phyloP scores from a whole-genome alignment of 2,888 invertebrate species.

The Brenthis hecate region DNA sequence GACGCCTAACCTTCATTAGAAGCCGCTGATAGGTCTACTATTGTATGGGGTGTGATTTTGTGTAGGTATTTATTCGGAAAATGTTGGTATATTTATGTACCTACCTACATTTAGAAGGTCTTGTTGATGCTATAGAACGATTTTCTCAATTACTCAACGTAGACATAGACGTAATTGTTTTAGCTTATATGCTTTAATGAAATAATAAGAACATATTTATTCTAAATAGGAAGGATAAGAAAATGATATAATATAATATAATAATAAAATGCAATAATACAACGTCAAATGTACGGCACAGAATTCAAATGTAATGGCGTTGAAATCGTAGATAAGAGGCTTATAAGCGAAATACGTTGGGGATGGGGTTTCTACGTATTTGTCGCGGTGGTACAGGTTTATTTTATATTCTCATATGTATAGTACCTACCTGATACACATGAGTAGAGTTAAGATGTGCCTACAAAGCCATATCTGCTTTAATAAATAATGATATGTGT shows the following conservation, averaged over 20 bases:
- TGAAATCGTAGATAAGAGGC: conserved; percentile 76
- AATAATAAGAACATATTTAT: background rate
- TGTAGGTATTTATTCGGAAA: conserved; percentile 39
- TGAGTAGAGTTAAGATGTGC: conserved; percentile 2
- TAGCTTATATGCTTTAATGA: background rate
- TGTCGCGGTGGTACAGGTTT: conserved; percentile 31
- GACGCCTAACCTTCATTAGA: conserved; percentile 76
- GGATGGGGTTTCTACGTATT: conserved; percentile 35
- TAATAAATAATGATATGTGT: too few relatives aligned
- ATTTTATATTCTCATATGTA: conserved; percentile 18
- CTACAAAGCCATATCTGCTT: background rate
- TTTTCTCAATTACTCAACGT: background rate
- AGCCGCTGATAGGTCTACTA: conserved; percentile 46
- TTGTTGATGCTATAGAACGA: background rate
- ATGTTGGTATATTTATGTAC: conserved; percentile 20
- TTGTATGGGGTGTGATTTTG: conserved; percentile 40
- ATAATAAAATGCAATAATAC: conserved; percentile 25
- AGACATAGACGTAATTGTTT: too few relatives aligned
- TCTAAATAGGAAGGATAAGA: background rate
- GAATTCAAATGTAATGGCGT: conserved; percentile 74
- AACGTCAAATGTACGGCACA: conserved; percentile 28
- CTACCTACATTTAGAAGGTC: background rate
- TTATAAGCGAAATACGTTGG: conserved; percentile 65
- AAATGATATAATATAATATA: conserved; percentile 4
- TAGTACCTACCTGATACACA: background rate